Evolutionary conservation across 1,140 invertebrate genomes (phyloP), one percentile per base, ranked within the genome.

Genomic region (Drosophila bocki): DNA sequence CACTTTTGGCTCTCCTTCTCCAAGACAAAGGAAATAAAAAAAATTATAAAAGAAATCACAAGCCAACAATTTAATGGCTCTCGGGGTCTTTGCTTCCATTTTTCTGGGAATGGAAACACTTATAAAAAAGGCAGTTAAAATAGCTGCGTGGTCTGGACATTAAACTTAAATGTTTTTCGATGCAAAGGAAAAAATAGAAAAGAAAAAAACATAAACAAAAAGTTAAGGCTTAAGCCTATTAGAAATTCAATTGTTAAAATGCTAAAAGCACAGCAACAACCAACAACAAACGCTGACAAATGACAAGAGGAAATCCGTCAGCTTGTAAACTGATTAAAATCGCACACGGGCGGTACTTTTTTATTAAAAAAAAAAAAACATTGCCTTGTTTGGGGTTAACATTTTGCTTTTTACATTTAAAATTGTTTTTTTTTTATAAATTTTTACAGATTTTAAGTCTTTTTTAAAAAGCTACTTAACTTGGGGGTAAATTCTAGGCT

Each of bases 151-250:
- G 53, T 71, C 85, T 78, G 72, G 84, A 74, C 84, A 87, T 87
- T 88, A 88, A 88, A 84, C 84, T 87, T 88, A 87, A 87, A 87
- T 88, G 84, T 67, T 87, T 88, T 87, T 88, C 80, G 77, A 87
- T 84, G 62, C 78, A 61, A 48, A 26, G 60, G n/a, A 60, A 35
- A 37, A 6, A 12, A 22, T 29, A 12, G 17, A 7, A 53, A 8
- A 35, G 45, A 7, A 4, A 8, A n/a, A 17, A 42, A n/a, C 26
- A 17, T 1, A 7, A 29, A 63, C 11, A 29, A 51, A 44, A 44
- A 42, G 41, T 7, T 2, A 50, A 39, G 32, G 8, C 67, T 47
- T 83, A 87, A 80, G 77, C 72, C 83, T 84, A 88, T 87, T 88
- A 88, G 77, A 87, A 84, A 88, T 88, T 88, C 84, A 83, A 88